Conservation (phyloP, 1,140 invertebrate species). For the Manduca sexta region DNA sequence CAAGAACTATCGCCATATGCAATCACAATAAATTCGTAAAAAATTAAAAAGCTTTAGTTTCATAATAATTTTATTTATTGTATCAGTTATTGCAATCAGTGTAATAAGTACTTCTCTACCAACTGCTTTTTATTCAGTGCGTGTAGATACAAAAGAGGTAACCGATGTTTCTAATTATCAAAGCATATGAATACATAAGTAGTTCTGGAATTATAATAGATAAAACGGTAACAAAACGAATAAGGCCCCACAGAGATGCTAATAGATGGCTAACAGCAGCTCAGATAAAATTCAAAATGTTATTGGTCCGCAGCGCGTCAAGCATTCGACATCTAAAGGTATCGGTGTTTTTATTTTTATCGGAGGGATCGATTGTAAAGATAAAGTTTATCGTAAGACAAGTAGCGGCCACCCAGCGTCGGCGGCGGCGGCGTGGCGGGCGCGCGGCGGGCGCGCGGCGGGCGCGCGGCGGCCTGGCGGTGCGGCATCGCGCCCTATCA, state of each 20-base stretch:
- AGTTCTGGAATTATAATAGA: slow-evolving; percentile 50
- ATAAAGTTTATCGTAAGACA: slow-evolving; percentile 70
- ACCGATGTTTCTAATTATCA: slow-evolving; percentile 4
- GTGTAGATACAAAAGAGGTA: neutral
- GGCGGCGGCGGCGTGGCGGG: slow-evolving; percentile 21
- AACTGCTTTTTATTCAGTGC: too few species aligned
- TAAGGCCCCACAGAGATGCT: slow-evolving; percentile 64
- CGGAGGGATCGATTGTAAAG: slow-evolving; percentile 65
- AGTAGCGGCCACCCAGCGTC: slow-evolving; percentile 64
- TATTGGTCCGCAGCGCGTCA: slow-evolving; percentile 59
- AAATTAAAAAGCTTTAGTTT: too few species aligned
- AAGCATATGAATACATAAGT: slow-evolving; percentile 20
- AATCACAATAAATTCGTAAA: neutral
- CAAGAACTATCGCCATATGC: too few species aligned
- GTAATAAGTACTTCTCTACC: too few species aligned
- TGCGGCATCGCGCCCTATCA: slow-evolving; percentile 9
- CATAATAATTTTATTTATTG: too few species aligned
- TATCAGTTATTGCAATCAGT: too few species aligned
- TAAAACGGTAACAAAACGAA: slow-evolving; percentile 63
- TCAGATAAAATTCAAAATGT: slow-evolving; percentile 61
- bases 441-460: slow-evolving; percentile 66
- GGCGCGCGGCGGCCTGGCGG: slow-evolving; percentile 4
- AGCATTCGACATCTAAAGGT: slow-evolving; percentile 47
- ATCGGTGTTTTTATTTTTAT: slow-evolving; percentile 61
- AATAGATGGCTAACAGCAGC: slow-evolving; percentile 51